phyloP scores from a whole-genome alignment of 2,797 vertebrate species.

The Hydrophis major region DNA sequence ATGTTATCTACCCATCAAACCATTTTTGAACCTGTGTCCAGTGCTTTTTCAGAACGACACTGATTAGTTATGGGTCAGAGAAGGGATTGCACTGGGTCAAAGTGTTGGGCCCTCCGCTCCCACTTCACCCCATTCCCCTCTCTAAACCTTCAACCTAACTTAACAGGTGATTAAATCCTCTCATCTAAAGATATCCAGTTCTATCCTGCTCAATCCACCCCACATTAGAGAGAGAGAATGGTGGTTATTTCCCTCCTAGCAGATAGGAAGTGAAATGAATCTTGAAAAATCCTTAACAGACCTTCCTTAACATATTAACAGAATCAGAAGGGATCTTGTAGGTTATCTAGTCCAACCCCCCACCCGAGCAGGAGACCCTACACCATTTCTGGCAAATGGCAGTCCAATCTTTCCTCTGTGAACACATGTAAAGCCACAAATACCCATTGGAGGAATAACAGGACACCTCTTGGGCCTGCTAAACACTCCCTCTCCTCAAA shows the following conservation, averaged over 20 bases:
- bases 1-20: neutral
- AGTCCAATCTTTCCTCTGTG: too few species aligned
- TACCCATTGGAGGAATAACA: too few species aligned
- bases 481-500: too few species aligned
- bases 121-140: neutral
- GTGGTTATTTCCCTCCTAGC: neutral
- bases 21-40: neutral
- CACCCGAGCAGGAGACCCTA: too few species aligned
- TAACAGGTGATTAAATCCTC: neutral
- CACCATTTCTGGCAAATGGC: too few species aligned
- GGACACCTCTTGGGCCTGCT: too few species aligned
- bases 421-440: too few species aligned
- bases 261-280: neutral
- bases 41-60: neutral
- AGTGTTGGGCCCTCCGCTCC: neutral
- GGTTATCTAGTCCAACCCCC: too few species aligned
- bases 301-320: too few species aligned
- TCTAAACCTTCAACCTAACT: neutral
- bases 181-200: neutral
- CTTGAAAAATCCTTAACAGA: neutral
- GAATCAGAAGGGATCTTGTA: too few species aligned
- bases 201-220: neutral
- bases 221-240: neutral
- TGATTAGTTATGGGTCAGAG: neutral
- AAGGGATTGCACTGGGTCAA: neutral